Base-by-base conservation (phyloP, 2,888 invertebrate genomes). In the Agrotis exclamationis region DNA sequence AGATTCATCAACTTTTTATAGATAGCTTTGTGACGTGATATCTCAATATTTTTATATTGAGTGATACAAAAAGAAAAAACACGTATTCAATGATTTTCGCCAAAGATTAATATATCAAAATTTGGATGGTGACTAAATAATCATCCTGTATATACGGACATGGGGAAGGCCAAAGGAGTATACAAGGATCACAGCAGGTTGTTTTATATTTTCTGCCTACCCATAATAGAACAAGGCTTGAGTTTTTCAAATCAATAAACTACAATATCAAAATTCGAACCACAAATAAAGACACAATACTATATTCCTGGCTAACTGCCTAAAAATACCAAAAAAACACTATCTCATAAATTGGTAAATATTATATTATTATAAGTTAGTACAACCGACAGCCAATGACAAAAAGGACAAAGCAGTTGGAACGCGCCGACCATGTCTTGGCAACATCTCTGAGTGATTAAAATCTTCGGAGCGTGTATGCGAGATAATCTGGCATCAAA, bases 401-500 rank as follows among this genome's bases (percentile, higher is more conserved):
- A 80, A 82, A 84, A 79, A 85, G 82, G 44, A 74, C 69, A 70
- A 64, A 74, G 73, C 64, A 67, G 58, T 67, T 79, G 71, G 79
- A 85, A 72, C 69, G 76, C 86, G 85, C 85, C 87, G 85, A 74
- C 86, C 86, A 85, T 87, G 86, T 90, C 90, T 94, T 94, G 94
- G 93, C 94, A 94, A 87, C 88, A 83, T 84, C 74, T 80, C 85
- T 88, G 87, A 88, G 90, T 93, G 94, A 94, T 94, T 94, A 94
- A 93, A 93, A 94, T 94, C 93, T 93, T 82, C 87, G 87, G 85
- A 93, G 89, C 93, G 91, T 88, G 85, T 89, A 89, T 89, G 85
- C 88, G 83, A 90, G 90, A 91, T 93, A 92, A 94, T 93, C 89
- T 89, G 93, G 93, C 93, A 91, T 90, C 89, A 92, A 90, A 94